Evolutionary conservation across 64 coral and sea anemone species (phyloP).

Genomic region (Actinia tenebrosa): DNA sequence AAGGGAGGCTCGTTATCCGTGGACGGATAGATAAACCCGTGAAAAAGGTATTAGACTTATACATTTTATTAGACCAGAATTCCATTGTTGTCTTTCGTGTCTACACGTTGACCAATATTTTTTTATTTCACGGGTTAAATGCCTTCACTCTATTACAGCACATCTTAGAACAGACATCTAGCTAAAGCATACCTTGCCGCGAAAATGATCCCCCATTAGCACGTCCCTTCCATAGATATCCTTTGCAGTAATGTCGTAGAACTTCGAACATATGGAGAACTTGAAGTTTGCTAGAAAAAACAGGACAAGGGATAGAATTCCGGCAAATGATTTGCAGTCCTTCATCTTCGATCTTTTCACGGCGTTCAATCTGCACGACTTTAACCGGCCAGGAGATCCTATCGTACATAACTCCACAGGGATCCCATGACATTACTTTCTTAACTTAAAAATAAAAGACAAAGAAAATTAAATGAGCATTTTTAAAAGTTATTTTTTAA

Average conservation of each 20-base stretch:
- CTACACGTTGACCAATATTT: too few relatives aligned
- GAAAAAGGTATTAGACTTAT: too few relatives aligned
- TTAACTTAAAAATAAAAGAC: neutral
- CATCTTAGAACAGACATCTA: neutral
- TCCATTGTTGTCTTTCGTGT: too few relatives aligned
- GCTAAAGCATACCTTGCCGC: conserved; percentile 61
- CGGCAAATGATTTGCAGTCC: neutral
- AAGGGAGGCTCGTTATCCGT: too few relatives aligned
- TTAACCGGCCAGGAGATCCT: neutral
- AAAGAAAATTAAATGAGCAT: too few relatives aligned
- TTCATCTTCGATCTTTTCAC: neutral
- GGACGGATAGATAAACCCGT: too few relatives aligned
- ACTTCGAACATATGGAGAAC: conserved; percentile 32
- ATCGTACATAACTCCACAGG: neutral
- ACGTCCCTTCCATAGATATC: conserved; percentile 78
- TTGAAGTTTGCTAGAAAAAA: neutral
- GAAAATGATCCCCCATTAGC: conserved; percentile 55
- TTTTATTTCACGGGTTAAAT: too few relatives aligned
- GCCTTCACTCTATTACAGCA: too few relatives aligned
- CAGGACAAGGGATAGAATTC: neutral
- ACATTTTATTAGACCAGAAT: too few relatives aligned
- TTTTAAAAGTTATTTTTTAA: too few relatives aligned
- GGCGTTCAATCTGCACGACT: neutral
- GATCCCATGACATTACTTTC: neutral
- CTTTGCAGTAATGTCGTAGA: conserved; percentile 55